These are phyloP conservation scores for Augochlora pura DNA, from an alignment of 1,140 invertebrate genomes.

Conservation along the genomic window DNA sequence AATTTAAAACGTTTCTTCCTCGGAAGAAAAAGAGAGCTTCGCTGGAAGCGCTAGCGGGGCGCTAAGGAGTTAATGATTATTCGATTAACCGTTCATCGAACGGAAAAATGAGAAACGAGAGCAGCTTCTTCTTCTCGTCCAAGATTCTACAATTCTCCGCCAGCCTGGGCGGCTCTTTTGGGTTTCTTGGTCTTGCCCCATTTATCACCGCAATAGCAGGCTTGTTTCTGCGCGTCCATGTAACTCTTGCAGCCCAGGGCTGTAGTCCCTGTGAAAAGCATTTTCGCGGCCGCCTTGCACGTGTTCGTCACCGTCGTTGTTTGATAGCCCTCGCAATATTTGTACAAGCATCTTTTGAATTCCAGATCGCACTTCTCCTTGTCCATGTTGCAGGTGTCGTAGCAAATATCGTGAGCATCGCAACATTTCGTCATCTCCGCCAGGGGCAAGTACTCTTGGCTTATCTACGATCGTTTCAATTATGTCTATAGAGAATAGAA, in stretches of 20 bases:
- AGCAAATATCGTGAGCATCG: slow-evolving; percentile 92
- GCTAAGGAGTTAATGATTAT: too few relatives aligned
- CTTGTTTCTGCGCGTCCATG: slow-evolving; percentile 88
- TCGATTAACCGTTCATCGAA: too few relatives aligned
- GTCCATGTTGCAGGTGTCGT: slow-evolving; percentile 92
- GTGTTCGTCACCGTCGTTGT: slow-evolving; percentile 84
- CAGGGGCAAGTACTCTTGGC: slow-evolving; percentile 87
- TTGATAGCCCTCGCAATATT: slow-evolving; percentile 88
- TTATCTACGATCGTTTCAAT: slow-evolving; percentile 80
- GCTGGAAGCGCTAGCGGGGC: too few relatives aligned
- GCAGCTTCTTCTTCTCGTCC: too few relatives aligned
- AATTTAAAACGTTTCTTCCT: too few relatives aligned
- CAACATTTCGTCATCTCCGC: slow-evolving; percentile 92
- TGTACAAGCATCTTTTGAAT: slow-evolving; percentile 92
- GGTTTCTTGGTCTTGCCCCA: slow-evolving; percentile 66
- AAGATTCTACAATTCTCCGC: slow-evolving; percentile 69
- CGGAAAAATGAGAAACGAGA: too few relatives aligned
- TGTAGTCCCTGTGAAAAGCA: slow-evolving; percentile 90
- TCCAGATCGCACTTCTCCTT: slow-evolving; percentile 93
- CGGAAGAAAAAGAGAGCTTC: too few relatives aligned
- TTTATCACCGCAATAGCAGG: slow-evolving; percentile 85
- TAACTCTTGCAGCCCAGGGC: slow-evolving; percentile 91
- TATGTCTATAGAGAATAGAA: too few relatives aligned
- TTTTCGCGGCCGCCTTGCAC: slow-evolving; percentile 91
- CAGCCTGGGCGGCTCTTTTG: slow-evolving; percentile 69